Conservation (phyloP, 2,797 vertebrate genomes). For the Danio aesculapii region DNA sequence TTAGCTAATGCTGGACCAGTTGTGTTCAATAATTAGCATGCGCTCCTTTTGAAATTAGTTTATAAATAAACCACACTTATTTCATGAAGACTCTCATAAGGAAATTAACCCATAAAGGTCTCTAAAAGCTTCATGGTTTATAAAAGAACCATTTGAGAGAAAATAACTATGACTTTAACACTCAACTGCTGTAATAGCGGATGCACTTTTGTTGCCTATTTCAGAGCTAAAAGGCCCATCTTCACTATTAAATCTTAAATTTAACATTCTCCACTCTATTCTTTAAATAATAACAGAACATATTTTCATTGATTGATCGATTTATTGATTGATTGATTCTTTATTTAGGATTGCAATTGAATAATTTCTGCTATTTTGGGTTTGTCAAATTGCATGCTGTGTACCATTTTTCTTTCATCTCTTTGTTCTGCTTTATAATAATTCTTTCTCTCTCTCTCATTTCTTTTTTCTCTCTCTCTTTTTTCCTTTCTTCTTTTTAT, state of each 20-base stretch:
- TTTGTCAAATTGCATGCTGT: background rate
- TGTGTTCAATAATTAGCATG: too few relatives aligned
- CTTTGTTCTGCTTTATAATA: background rate
- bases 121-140: too few relatives aligned
- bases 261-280: background rate
- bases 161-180: too few relatives aligned
- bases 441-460: constrained; percentile 4
- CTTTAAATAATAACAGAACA: background rate
- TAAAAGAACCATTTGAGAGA: too few relatives aligned
- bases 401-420: background rate
- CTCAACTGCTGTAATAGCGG: too few relatives aligned
- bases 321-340: background rate
- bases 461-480: constrained; percentile 27
- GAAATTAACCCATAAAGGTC: too few relatives aligned
- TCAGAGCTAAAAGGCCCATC: background rate
- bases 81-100: too few relatives aligned
- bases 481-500: constrained; percentile 26
- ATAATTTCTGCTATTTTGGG: background rate
- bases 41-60: too few relatives aligned
- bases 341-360: background rate
- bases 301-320: background rate
- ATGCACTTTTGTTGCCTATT: background rate
- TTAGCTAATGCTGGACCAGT: too few relatives aligned
- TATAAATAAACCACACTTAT: too few relatives aligned
- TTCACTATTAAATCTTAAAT: background rate